Evolutionary conservation across 1,140 invertebrate genomes (phyloP).

Genomic region (Cotesia typhae): DNA sequence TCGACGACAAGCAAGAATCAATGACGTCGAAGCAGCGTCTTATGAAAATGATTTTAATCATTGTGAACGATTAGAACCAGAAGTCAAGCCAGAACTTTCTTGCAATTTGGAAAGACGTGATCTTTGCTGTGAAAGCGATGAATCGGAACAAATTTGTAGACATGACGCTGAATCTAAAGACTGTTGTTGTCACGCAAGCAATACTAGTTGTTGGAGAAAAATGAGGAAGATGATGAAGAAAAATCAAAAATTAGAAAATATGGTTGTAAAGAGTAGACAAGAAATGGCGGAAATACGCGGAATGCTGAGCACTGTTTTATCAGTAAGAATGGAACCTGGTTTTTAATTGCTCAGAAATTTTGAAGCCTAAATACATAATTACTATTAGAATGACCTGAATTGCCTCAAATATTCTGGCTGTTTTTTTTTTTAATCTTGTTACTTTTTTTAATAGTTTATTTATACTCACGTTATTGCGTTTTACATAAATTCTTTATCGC

Average conservation of each 20-base stretch:
- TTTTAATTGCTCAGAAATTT: constrained; percentile 41
- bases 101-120: constrained; percentile 31
- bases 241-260: constrained; percentile 52
- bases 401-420: constrained; percentile 20
- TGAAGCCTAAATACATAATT: background rate
- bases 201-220: constrained; percentile 48
- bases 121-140: constrained; percentile 32
- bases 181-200: constrained; percentile 44
- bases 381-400: background rate
- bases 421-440: constrained; percentile 19
- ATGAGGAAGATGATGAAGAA: constrained; percentile 50
- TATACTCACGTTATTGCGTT: constrained; percentile 23
- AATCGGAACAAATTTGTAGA: constrained; percentile 27
- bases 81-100: background rate
- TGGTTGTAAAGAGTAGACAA: constrained; percentile 48
- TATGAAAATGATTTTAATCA: constrained; percentile 20
- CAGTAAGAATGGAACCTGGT: constrained; percentile 58
- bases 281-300: constrained; percentile 54
- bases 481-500: constrained; percentile 13
- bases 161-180: constrained; percentile 30
- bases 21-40: constrained; percentile 39
- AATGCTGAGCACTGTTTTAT: constrained; percentile 53
- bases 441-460: constrained; percentile 34
- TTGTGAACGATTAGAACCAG: background rate
- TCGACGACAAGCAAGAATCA: constrained; percentile 52